A percentile compares a stretch with the other conserved stretches of the same genome.
Evolutionary conservation across 2,797 vertebrate genomes (phyloP).

Genomic region (Enteromius fasciolatus): DNA sequence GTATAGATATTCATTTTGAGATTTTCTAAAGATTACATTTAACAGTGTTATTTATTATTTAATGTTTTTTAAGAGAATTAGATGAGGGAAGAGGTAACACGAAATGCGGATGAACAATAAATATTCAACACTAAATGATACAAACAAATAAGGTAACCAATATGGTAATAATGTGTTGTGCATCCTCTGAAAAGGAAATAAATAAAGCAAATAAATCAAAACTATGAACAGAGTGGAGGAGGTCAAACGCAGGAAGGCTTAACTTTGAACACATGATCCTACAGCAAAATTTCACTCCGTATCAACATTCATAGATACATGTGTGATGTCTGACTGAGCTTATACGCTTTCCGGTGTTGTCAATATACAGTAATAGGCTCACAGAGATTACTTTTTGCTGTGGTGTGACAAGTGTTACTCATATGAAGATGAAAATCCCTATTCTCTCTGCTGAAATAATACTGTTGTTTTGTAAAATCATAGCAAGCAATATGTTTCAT

Average conservation of each 20-base stretch:
- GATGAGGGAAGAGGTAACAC: neutral
- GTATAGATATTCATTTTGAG: neutral
- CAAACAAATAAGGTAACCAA: neutral
- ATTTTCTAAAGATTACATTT: neutral
- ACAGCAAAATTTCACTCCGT: neutral
- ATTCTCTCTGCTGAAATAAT: constrained; percentile 13
- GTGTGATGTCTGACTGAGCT: constrained; percentile 8
- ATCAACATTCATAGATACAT: constrained; percentile 16
- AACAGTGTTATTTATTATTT: neutral
- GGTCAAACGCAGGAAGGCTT: neutral
- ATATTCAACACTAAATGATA: neutral
- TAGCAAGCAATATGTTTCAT: neutral
- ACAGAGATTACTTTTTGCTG: constrained; percentile 35
- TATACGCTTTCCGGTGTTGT: constrained; percentile 16
- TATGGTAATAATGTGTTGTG: neutral
- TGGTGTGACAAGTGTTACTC: constrained; percentile 36
- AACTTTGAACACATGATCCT: neutral
- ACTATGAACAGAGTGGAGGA: neutral
- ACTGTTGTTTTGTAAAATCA: constrained; percentile 6
- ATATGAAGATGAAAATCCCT: constrained; percentile 18
- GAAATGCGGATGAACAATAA: neutral
- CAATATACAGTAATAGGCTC: constrained; percentile 2
- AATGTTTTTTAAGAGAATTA: neutral
- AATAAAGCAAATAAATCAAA: neutral
- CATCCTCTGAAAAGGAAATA: neutral